A percentile compares a stretch with the other conserved stretches of the same genome.
These are phyloP conservation scores for Etheostoma perlongum DNA, from an alignment of 2,797 vertebrate genomes.

Conservation along the genomic window DNA sequence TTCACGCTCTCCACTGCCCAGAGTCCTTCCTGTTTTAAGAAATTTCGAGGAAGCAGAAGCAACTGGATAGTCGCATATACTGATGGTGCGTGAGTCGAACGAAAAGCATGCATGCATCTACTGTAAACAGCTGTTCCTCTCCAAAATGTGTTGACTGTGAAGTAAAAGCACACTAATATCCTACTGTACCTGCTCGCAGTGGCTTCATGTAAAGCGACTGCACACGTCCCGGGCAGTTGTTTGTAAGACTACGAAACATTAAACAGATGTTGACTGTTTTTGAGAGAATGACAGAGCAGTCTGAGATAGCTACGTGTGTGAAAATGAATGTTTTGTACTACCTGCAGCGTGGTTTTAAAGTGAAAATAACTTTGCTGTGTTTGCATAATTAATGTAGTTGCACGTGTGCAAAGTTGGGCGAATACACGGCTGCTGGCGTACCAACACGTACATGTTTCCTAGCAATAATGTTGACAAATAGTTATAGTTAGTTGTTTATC, in stretches of 20 bases:
- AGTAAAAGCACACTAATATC: constrained; percentile 53
- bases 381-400: constrained; percentile 42
- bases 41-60: constrained; percentile 78
- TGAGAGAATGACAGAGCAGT: constrained; percentile 11
- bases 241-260: constrained; percentile 17
- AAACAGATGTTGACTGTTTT: constrained; percentile 29
- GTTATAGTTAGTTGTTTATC: background rate
- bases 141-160: constrained; percentile 23
- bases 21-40: constrained; percentile 83
- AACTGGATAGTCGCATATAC: constrained; percentile 68
- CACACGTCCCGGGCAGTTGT: constrained; percentile 30
- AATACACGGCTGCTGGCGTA: background rate
- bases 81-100: constrained; percentile 84
- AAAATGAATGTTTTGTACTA: background rate
- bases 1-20: constrained; percentile 55
- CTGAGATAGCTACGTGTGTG: background rate
- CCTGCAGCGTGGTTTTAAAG: constrained; percentile 14
- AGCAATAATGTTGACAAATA: constrained; percentile 12
- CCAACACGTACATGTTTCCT: background rate
- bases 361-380: constrained; percentile 4
- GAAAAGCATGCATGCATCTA: constrained; percentile 71
- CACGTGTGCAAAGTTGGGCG: constrained; percentile 45
- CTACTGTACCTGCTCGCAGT: constrained; percentile 20
- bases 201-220: constrained; percentile 25
- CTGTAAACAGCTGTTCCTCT: constrained; percentile 25